Conservation (phyloP, 2,888 invertebrate species). For the Pinctada fucata region DNA sequence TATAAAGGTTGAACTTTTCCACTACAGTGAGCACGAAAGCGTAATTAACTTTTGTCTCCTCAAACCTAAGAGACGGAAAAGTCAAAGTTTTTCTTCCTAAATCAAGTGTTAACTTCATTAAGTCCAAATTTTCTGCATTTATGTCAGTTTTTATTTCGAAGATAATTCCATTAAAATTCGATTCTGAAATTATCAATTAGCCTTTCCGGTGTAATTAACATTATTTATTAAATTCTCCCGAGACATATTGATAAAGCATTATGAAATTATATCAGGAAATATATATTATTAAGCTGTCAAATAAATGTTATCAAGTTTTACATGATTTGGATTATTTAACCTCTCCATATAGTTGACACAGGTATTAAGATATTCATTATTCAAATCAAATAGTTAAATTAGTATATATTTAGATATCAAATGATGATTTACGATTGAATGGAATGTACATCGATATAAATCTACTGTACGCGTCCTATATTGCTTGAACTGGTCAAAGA, state of each 20-base stretch:
- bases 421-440: neutral
- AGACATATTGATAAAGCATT: neutral
- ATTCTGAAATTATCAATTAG: neutral
- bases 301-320: neutral
- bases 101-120: neutral
- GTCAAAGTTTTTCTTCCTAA: neutral
- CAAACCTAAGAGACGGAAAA: neutral
- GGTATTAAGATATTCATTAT: neutral
- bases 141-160: neutral
- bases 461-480: too few relatives aligned
- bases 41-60: constrained; percentile 3
- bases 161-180: neutral
- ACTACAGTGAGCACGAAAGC: neutral
- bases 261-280: neutral
- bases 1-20: neutral
- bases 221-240: neutral
- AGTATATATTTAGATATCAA: neutral
- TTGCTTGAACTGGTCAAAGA: too few relatives aligned
- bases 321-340: too few relatives aligned
- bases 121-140: neutral
- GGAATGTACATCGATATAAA: too few relatives aligned
- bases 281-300: neutral
- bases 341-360: too few relatives aligned
- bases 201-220: neutral
- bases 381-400: neutral